Base-by-base conservation (phyloP, 2,113 vertebrate species). In the Gnathonemus longibarbis region DNA sequence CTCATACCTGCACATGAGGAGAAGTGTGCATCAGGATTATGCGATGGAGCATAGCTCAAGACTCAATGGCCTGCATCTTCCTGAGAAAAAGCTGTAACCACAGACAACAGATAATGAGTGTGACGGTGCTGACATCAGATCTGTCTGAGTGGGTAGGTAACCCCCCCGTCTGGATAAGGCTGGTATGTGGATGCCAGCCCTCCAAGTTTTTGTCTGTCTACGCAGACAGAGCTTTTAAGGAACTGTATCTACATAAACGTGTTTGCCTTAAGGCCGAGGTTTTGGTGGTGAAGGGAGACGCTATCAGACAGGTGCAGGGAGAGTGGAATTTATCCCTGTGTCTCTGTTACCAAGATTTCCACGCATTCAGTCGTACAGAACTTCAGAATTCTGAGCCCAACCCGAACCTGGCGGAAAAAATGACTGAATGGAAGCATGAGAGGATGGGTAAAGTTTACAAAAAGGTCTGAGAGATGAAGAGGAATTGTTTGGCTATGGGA, bases 261-360 rank as follows among this genome's bases (percentile, higher is more conserved):
- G 62, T 92, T 66, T 86, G 94, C 93, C 91, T 92, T 90, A 86
- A 93, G 94, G 95, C 94, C 92, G 92, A 92, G 91, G 91, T 91
- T 91, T 91, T 91, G 92, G 93, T 93, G 92, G 50, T 93, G 93
- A 93, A 94, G 91, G 91, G 88, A 95, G 92, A 95, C 95, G 94
- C 1, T 92, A 94, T 95, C 94, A 92, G 93, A 90, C 92, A 95
- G 95, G 95, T 95, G 95, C 93, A 94, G 94, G 92, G 84, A 85
- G 39, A 91, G 90, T 91, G 94, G 92, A 90, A 91, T 93, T 93
- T 91, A 91, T 91, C 91, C 89, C 52, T 58, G 86, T 89, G 70
- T 85, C 90, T 90, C 92, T 92, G 94, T 92, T 90, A 92, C 91
- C 89, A 87, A 45, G 66, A 95, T 93, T 94, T 93, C 91, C 83